Percentiles rank a stretch among this genome's conserved stretches.
Conservation (phyloP, 2,113 vertebrate species). For the Centropus unirufus region DNA sequence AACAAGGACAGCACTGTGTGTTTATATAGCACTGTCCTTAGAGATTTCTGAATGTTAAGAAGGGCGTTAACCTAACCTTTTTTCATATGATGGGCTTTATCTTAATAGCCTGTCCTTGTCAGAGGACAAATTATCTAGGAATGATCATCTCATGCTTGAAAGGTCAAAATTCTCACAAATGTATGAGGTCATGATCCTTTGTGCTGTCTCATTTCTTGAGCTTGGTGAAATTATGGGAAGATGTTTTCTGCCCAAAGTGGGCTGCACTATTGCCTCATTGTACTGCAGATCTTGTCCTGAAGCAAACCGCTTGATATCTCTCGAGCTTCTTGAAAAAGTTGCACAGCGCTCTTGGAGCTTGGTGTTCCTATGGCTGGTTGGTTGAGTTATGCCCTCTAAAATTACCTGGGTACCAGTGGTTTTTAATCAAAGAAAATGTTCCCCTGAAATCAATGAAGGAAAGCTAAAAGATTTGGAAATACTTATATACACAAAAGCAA, state of each 20-base stretch:
- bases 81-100: background rate
- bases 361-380: background rate
- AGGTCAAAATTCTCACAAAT: constrained; percentile 5
- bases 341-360: background rate
- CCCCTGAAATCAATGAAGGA: background rate
- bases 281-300: background rate
- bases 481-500: background rate
- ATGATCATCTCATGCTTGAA: background rate
- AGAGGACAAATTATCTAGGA: background rate
- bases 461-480: background rate
- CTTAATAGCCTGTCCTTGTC: background rate
- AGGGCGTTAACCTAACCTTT: background rate
- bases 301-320: background rate
- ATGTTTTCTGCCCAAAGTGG: background rate
- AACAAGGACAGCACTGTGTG: background rate
- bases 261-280: background rate
- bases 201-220: background rate
- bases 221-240: background rate
- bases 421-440: background rate
- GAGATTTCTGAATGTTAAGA: background rate
- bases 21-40: background rate
- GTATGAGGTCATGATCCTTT: background rate
- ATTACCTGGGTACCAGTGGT: background rate
- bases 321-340: background rate
- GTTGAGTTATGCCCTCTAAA: background rate